Evolutionary conservation across 1,140 invertebrate genomes (phyloP), one percentile per base, ranked within the genome.

Genomic region (Schlechtendalia chinensis): DNA sequence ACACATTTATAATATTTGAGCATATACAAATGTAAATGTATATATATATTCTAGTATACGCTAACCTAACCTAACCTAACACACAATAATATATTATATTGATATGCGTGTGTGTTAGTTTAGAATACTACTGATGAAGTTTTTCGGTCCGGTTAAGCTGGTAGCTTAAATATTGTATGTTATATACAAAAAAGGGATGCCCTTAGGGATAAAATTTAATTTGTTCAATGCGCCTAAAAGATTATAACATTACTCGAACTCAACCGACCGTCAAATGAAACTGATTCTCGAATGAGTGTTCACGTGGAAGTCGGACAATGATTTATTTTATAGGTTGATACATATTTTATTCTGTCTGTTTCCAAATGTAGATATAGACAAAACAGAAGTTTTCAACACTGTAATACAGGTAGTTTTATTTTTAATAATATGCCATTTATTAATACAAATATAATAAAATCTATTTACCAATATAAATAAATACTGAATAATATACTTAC

Each of bases 241-340:
- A 77, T 77, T 77, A 77, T 79, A 79, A 79, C 75, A 79, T 79
- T 79, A 24, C 56, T 79, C 14, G 39, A 27, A 47, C 56, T 61
- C 75, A 79, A 79, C 75, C 58, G 56, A 61, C 75, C 56, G 75
- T 79, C n/a, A 79, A 59, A 79, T 79, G 58, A 79, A 79, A 79
- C 56, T 39, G 75, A 79, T 79, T 79, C 17, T 61, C 56, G 56
- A 79, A 61, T 3, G 39, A 79, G 56, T 61, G 75, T 79, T 63
- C 75, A 61, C 22, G 56, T 10, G 45, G 22, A 79, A 61, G 61
- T 63, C 39, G 22, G 58, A 79, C 59, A 79, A 79, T 54, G 69
- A 22, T 54, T 72, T 72, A 72, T 79, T 63, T 79, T 45, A 50
- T 27, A 47, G 58, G 27, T 61, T 79, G 27, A 75, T 58, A 27